Evolutionary conservation across 2,113 vertebrate genomes (phyloP).

Genomic region (Phalacrocorax aristotelis): DNA sequence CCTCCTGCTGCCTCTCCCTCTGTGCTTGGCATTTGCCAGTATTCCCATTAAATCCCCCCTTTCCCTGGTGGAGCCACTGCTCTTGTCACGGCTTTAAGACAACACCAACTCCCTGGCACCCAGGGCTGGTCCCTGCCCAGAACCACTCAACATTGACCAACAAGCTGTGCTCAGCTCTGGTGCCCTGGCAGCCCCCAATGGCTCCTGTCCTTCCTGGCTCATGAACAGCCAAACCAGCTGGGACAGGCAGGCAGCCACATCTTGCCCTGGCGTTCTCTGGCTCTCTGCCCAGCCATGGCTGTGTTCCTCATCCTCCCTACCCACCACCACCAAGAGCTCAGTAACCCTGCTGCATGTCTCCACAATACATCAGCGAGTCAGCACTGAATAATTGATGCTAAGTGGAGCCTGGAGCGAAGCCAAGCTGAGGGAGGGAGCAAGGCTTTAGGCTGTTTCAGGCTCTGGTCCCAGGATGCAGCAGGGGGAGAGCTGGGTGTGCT

Average conservation of each 20-base stretch:
- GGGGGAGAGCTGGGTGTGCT: neutral
- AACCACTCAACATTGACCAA: neutral
- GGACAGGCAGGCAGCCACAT: fast-evolving
- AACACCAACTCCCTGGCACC: neutral
- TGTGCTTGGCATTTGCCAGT: neutral
- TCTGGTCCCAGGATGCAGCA: neutral
- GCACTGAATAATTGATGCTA: slow-evolving; percentile 34
- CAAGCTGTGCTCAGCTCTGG: neutral
- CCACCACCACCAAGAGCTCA: fast-evolving
- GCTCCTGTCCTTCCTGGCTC: neutral
- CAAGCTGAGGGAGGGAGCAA: neutral
- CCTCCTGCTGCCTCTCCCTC: neutral
- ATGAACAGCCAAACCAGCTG: neutral
- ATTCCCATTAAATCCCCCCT: neutral
- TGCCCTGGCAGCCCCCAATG: neutral
- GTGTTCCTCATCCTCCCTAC: neutral
- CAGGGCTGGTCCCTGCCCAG: neutral
- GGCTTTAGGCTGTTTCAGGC: neutral
- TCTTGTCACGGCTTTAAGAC: fast-evolving
- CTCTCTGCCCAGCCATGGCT: fast-evolving
- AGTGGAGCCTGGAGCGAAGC: neutral
- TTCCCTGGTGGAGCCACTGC: neutral
- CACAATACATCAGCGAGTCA: neutral
- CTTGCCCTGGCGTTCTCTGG: fast-evolving
- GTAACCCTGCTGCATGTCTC: neutral